Conservation (phyloP, 2,888 invertebrate genomes). For the Chymomyza fuscimana region DNA sequence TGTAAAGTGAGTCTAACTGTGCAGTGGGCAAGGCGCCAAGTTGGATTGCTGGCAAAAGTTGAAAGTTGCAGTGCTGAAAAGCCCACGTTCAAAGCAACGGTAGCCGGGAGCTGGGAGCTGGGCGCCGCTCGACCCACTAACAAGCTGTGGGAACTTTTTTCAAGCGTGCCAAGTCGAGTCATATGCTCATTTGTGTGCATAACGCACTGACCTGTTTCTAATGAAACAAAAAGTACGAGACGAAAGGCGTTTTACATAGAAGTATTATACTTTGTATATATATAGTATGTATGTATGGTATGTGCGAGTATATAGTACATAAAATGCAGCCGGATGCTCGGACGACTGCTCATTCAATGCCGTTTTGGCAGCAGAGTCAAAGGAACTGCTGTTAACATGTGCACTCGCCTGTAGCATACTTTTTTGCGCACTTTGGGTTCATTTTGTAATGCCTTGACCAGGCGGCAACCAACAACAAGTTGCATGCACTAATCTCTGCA, state of each 20-base stretch:
- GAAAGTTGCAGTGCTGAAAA: slow-evolving; percentile 6
- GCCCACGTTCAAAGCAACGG: not conserved
- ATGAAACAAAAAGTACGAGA: slow-evolving; percentile 44
- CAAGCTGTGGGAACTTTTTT: not conserved
- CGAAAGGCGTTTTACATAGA: not conserved
- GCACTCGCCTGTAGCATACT: not conserved
- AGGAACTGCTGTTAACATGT: not conserved
- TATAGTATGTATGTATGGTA: no score
- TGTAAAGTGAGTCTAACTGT: not conserved
- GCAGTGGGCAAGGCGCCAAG: slow-evolving; percentile 6
- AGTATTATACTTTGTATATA: not conserved
- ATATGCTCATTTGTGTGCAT: slow-evolving; percentile 73
- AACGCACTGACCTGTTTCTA: slow-evolving; percentile 72
- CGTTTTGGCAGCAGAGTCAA: not conserved
- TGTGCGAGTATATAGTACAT: no score
- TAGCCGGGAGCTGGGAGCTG: not conserved
- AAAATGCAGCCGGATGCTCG: not conserved
- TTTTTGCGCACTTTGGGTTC: not conserved
- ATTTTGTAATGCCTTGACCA: slow-evolving; percentile 50
- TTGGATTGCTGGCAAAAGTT: slow-evolving; percentile 40
- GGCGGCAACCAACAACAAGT: not conserved
- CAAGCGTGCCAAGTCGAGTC: slow-evolving; percentile 31
- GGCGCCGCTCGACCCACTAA: not conserved
- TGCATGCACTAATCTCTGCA: slow-evolving; percentile 17
- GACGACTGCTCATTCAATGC: slow-evolving; percentile 1